These are phyloP conservation scores for Thalassoma bifasciatum DNA, from an alignment of 2,113 vertebrate genomes.

Conservation along the genomic window DNA sequence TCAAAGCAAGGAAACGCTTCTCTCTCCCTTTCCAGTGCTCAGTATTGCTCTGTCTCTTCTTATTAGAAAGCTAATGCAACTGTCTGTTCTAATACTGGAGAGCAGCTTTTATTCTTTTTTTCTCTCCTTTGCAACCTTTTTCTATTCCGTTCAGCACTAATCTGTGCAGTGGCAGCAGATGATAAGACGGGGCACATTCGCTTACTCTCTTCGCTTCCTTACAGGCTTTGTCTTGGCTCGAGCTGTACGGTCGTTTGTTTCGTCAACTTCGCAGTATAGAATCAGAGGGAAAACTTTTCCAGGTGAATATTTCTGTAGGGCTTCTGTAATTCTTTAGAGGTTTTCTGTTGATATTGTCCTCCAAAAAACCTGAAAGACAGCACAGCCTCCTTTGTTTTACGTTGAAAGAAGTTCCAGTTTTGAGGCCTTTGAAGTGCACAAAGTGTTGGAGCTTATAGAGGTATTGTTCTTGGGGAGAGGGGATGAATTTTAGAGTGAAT, in stretches of 20 bases:
- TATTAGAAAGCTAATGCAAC: constrained; percentile 85
- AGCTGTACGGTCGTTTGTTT: constrained; percentile 65
- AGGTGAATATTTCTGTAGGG: constrained; percentile 52
- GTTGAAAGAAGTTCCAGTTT: constrained; percentile 67
- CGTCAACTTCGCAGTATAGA: constrained; percentile 65
- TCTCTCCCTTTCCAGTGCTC: constrained; percentile 62
- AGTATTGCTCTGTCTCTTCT: constrained; percentile 83
- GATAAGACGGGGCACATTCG: constrained; percentile 78
- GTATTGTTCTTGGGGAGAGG: constrained; percentile 71
- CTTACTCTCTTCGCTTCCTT: constrained; percentile 60
- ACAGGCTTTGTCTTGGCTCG: constrained; percentile 61
- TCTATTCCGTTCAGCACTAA: constrained; percentile 78
- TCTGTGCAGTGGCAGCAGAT: constrained; percentile 79
- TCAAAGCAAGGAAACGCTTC: constrained; percentile 54
- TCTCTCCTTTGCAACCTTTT: constrained; percentile 70
- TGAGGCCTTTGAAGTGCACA: constrained; percentile 81
- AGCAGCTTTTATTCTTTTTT: constrained; percentile 79
- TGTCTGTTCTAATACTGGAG: constrained; percentile 86
- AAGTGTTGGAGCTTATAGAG: constrained; percentile 79
- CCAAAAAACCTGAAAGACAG: constrained; percentile 67
- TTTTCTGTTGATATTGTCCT: constrained; percentile 70
- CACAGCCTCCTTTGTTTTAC: constrained; percentile 75
- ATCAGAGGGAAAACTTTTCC: constrained; percentile 59
- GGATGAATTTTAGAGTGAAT: constrained; percentile 80
- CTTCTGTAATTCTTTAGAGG: constrained; percentile 63